Evolutionary conservation across 2,113 vertebrate species (phyloP).

Genomic region (Mola mola): DNA sequence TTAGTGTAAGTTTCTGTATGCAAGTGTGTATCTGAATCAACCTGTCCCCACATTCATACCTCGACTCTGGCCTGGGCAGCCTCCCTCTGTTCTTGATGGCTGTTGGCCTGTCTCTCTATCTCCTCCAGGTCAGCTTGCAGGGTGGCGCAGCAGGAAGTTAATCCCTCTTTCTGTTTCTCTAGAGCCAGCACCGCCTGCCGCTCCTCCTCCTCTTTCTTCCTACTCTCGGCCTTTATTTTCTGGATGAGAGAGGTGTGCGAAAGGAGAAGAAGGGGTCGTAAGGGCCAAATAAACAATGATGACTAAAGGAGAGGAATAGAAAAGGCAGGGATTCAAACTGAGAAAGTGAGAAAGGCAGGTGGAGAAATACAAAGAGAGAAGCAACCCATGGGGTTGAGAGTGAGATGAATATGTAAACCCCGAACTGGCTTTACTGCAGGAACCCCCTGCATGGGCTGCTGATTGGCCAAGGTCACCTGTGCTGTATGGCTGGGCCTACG

Average conservation of each 20-base stretch:
- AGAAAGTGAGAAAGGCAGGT: conserved; percentile 55
- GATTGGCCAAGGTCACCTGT: conserved; percentile 93
- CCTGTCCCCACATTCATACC: conserved; percentile 78
- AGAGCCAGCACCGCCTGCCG: conserved; percentile 85
- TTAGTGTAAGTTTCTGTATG: conserved; percentile 10
- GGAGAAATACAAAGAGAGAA: conserved; percentile 67
- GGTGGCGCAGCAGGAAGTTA: conserved; percentile 85
- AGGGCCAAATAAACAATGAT: conserved; percentile 72
- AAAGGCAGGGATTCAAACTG: conserved; percentile 56
- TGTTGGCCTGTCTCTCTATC: conserved; percentile 85
- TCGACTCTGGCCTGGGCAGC: conserved; percentile 86
- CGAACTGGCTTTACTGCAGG: conserved; percentile 80
- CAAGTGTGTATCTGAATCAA: conserved; percentile 27
- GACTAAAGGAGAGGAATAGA: conserved; percentile 78
- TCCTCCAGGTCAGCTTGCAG: conserved; percentile 93
- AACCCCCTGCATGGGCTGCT: conserved; percentile 84
- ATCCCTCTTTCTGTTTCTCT: conserved; percentile 88
- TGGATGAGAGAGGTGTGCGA: conserved; percentile 64
- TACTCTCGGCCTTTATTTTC: conserved; percentile 86
- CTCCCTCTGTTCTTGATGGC: conserved; percentile 84
- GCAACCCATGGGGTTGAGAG: conserved; percentile 65
- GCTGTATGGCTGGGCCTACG: conserved; percentile 70
- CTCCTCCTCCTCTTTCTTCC: conserved; percentile 87
- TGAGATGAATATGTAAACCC: conserved; percentile 88
- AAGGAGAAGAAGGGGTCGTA: conserved; percentile 49